Evolutionary conservation across 1,140 invertebrate species (phyloP), one percentile per base, ranked within the genome.

Genomic region (Drosophila athabasca): DNA sequence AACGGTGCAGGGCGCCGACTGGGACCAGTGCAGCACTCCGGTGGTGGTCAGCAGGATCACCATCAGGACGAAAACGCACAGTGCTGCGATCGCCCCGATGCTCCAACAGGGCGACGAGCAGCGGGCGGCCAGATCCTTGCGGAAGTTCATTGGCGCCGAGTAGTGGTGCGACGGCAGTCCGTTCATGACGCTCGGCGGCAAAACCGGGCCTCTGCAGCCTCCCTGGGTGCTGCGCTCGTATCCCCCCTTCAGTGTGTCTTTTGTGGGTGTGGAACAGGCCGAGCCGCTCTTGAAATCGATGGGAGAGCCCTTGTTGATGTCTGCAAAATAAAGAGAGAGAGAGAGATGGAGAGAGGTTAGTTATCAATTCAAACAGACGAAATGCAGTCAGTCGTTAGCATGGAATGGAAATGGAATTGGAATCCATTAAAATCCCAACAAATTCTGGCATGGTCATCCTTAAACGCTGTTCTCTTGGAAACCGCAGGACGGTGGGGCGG

Each of bases 41-140:
- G 95, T 96, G 53, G 95, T 96, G 94, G 96, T 95, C 92, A 98
- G 95, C 93, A 97, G 98, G 58, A 95, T 95, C 54, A 97, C 93
- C 58, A 96, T 95, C 57, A 97, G 95, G 67, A 95, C 94, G 70
- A 98, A 93, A 70, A 97, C 94, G 68, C 97, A 94, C 68, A 96
- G 95, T 65, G 97, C 93, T 90, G 96, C 94, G 81, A 98, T 96
- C 82, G 97, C 95, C 53, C 96, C 94, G 81, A 98, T 95, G 22
- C 97, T 96, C 52, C 97, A 95, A 91, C 97, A 96, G 92, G 96
- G 96, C 96, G 97, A 98, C 53, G 96, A 96, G 92, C 97, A 98
- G 91, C 94, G 94, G 41, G 96, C 96, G 24, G 96, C 95, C 75
- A 96, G 94, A 71, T 96, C 96, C 93, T 98, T 98, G 85, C 96